Conservation (phyloP, 1,140 invertebrate species). For the Tenebrio molitor region DNA sequence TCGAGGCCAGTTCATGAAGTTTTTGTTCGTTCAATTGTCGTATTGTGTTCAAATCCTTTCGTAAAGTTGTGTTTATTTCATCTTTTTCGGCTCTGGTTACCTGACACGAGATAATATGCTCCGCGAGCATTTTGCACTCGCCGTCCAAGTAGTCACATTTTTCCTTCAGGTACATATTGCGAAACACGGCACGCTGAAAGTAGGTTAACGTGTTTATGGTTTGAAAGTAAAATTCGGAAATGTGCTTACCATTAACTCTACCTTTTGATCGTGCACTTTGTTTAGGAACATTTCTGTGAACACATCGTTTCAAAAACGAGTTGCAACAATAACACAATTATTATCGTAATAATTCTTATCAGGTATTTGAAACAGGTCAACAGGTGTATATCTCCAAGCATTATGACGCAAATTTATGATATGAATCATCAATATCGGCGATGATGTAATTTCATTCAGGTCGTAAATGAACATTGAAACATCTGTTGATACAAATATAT, state of each 20-base stretch:
- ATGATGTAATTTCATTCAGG: background rate
- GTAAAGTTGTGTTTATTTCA: background rate
- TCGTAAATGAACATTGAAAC: background rate
- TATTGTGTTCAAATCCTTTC: constrained; percentile 5
- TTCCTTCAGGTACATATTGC: constrained; percentile 28
- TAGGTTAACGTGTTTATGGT: background rate
- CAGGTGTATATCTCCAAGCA: constrained; percentile 1
- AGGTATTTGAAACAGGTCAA: constrained; percentile 5
- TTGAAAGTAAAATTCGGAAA: background rate
- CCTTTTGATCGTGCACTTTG: constrained; percentile 21
- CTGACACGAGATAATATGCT: constrained; percentile 10
- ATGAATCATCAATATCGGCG: constrained; percentile 18
- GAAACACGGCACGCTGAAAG: constrained; percentile 23
- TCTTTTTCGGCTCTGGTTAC: background rate
- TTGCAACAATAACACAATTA: constrained; percentile 1
- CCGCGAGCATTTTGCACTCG: constrained; percentile 20
- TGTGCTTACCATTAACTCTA: constrained; percentile 5
- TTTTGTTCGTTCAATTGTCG: background rate
- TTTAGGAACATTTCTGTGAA: constrained; percentile 24
- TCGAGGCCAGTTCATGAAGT: background rate
- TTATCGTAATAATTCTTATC: constrained; percentile 12
- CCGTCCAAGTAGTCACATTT: constrained; percentile 18
- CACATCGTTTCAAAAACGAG: background rate
- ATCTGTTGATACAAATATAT: constrained; percentile 11
- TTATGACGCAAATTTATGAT: constrained; percentile 6